Evolutionary conservation across 2,888 invertebrate genomes (phyloP), one percentile per base, ranked within the genome.

Genomic region (Temnothorax rugatulus): DNA sequence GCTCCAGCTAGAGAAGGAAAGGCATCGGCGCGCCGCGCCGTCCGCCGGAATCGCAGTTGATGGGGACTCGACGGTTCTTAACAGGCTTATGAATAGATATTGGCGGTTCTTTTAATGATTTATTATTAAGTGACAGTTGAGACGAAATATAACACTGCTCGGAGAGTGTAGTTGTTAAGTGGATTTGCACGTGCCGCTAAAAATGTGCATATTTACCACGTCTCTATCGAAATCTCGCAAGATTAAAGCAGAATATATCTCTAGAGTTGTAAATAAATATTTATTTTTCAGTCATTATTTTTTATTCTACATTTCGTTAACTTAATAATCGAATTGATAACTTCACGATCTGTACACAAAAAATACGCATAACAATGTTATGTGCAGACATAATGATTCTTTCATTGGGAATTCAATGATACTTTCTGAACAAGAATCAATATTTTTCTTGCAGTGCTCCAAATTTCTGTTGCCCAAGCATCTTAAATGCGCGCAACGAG

Each of bases 41-140:
- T 54, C 11, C 15, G 64, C 69, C 57, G 47, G 64, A 47, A 47
- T 9, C n/a, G 63, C 47, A 21, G 34, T 57, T 59, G 79, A 59
- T 47, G 79, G 25, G 47, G 21, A 25, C 59, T 47, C 57, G 71
- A 57, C 57, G 25, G 18, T 34, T 18, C 59, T 47, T 59, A 69
- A 59, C 57, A 52, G 44, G 57, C 77, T 69, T 71, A 50, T 79
- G 79, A 71, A 79, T 79, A 79, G 59, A 79, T 71, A 79, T 79
- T 79, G 59, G 79, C 25, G 47, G 47, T 71, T 47, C 59, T 50
- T 71, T 79, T 71, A 79, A 59, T 59, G 59, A 71, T 79, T 79
- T 71, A 79, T 77, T 75, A 68, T 25, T 47, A 47, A 57, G 25
- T 25, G 47, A 50, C 79, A 47, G 59, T 68, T 38, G 34, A 71